phyloP scores from a whole-genome alignment of 2,888 invertebrate genomes.

The Iselma pallidipennis region DNA sequence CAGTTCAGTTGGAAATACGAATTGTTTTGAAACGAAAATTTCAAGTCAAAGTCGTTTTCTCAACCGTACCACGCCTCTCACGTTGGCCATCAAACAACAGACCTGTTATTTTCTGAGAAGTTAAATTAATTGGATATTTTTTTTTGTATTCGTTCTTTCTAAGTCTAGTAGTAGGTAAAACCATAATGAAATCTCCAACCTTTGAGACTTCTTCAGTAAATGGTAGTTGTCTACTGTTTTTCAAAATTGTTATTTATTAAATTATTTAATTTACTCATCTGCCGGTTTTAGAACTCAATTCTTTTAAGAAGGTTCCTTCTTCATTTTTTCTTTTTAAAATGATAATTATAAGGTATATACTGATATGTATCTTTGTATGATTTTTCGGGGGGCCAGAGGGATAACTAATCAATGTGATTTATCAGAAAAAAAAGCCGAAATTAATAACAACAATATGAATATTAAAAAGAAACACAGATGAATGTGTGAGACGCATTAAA shows the following conservation, averaged over 20 bases:
- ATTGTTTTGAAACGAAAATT: constrained; percentile 15
- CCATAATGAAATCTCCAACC: constrained; percentile 45
- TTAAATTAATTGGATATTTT: constrained; percentile 54
- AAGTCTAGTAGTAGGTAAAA: constrained; percentile 24
- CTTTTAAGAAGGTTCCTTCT: constrained; percentile 24
- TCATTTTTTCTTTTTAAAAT: background rate
- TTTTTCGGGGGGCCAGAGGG: too few species aligned
- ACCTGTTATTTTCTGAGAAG: constrained; percentile 55
- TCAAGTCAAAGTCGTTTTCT: constrained; percentile 30
- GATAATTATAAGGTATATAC: background rate
- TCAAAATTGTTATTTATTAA: constrained; percentile 47
- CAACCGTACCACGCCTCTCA: constrained; percentile 37
- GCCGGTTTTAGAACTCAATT: constrained; percentile 22
- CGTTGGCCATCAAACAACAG: constrained; percentile 41
- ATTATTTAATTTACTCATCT: constrained; percentile 36
- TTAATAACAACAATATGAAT: background rate
- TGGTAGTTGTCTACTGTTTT: constrained; percentile 51
- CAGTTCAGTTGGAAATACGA: constrained; percentile 21
- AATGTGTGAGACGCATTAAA: background rate
- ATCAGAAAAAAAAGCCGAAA: constrained; percentile 2
- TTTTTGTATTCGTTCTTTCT: background rate
- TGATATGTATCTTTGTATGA: background rate
- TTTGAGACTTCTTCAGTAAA: constrained; percentile 49
- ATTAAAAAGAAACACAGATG: background rate
- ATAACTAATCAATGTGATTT: constrained; percentile 7